Conservation (phyloP, 1,140 invertebrate species). For the Microplitis mediator region DNA sequence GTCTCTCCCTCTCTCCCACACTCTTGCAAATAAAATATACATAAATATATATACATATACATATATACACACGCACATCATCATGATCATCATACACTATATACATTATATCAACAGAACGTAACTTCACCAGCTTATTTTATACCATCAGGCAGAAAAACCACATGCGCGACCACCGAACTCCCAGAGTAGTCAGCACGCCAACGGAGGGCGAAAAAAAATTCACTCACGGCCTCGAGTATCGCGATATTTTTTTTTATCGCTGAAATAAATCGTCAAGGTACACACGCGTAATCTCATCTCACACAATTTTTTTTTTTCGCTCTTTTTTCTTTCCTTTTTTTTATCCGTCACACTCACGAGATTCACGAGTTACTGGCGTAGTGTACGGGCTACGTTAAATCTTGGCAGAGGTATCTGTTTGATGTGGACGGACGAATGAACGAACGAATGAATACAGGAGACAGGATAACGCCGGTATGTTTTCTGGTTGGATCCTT, state of each 20-base stretch:
- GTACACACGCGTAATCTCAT: too few relatives aligned
- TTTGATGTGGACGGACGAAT: not conserved
- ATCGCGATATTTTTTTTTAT: too few relatives aligned
- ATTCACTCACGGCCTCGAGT: too few relatives aligned
- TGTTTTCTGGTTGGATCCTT: not conserved
- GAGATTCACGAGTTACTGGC: not conserved
- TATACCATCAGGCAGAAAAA: not conserved
- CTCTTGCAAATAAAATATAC: slow-evolving; percentile 2
- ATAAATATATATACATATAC: slow-evolving; percentile 10
- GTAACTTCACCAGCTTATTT: not conserved
- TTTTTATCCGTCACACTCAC: too few relatives aligned
- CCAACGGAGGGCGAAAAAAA: too few relatives aligned
- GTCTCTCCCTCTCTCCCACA: slow-evolving; percentile 15
- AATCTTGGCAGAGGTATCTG: not conserved
- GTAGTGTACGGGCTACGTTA: too few relatives aligned
- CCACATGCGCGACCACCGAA: too few relatives aligned
- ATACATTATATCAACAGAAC: slow-evolving; percentile 16
- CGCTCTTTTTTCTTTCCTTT: too few relatives aligned
- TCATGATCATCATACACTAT: slow-evolving; percentile 8
- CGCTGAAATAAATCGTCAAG: too few relatives aligned
- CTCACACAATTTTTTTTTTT: too few relatives aligned
- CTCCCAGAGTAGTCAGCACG: too few relatives aligned
- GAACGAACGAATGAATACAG: not conserved
- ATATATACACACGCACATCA: slow-evolving; percentile 1
- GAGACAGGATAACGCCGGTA: not conserved